Percentiles rank a stretch among this genome's conserved stretches.
Conservation (phyloP, 2,888 invertebrate species). For the Netelia fuscicornis region DNA sequence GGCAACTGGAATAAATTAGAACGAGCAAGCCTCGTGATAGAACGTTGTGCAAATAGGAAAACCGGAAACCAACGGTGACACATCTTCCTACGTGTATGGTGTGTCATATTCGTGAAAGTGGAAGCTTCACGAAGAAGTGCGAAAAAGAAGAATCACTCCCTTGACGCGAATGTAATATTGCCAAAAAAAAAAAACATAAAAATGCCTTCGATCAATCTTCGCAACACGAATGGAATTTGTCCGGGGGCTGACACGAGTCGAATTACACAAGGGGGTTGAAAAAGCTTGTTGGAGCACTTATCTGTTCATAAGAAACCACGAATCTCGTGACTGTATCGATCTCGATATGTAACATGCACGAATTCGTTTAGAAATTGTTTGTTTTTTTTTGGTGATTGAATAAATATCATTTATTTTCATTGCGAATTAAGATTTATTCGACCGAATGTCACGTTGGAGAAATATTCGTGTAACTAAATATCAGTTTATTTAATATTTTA, state of each 20-base stretch:
- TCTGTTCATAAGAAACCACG: not conserved
- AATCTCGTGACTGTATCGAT: not conserved
- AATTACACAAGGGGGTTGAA: conserved; percentile 10
- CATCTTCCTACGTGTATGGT: not conserved
- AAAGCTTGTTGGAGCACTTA: conserved; percentile 24
- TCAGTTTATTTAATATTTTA: too few relatives aligned
- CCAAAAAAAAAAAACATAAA: not conserved
- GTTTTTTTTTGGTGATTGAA: too few relatives aligned
- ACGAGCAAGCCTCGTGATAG: conserved; percentile 44
- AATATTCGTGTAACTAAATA: too few relatives aligned
- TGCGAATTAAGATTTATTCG: too few relatives aligned
- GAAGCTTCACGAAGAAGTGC: not conserved
- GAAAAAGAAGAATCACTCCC: not conserved
- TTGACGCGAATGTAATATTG: not conserved
- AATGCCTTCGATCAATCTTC: conserved; percentile 21
- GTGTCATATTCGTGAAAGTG: not conserved
- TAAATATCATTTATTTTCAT: too few relatives aligned
- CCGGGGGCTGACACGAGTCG: not conserved
- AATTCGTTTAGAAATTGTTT: too few relatives aligned
- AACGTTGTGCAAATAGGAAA: conserved; percentile 35
- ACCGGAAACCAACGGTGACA: conserved; percentile 41
- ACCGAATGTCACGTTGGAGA: too few relatives aligned
- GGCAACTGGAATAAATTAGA: not conserved
- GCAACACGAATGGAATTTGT: not conserved
- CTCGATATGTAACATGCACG: too few relatives aligned